A percentile compares a stretch with the other conserved stretches of the same genome.
phyloP scores from a whole-genome alignment of 2,797 vertebrate genomes.

The Thamnophis elegans region DNA sequence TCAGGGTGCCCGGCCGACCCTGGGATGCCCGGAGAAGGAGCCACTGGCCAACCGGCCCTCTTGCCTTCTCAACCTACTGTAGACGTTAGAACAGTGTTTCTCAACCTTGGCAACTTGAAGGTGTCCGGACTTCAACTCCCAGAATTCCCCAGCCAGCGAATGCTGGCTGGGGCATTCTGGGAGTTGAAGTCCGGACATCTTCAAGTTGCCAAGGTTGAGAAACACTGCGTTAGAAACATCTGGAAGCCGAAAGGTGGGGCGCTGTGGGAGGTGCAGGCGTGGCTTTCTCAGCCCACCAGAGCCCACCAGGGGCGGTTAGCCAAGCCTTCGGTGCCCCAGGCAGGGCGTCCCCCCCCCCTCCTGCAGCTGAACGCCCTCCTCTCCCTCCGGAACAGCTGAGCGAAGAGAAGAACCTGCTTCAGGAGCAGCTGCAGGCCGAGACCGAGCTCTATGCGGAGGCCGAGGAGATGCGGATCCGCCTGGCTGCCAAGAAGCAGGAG shows the following conservation, averaged over 20 bases:
- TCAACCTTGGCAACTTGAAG: too few relatives aligned
- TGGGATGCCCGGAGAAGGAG: background rate
- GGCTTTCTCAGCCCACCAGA: background rate
- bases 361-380: background rate
- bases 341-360: too few relatives aligned
- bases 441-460: conserved; percentile 93
- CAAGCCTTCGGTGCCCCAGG: background rate
- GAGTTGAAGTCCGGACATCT: too few relatives aligned
- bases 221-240: too few relatives aligned
- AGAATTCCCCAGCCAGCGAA: too few relatives aligned
- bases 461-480: conserved; percentile 92
- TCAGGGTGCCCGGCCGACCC: background rate
- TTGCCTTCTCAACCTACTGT: background rate
- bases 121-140: too few relatives aligned
- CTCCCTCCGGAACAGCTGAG: conserved; percentile 69
- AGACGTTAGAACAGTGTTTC: too few relatives aligned
- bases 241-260: background rate
- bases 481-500: conserved; percentile 92
- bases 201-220: too few relatives aligned
- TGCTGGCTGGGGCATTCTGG: too few relatives aligned
- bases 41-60: background rate
- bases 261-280: background rate
- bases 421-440: conserved; percentile 95
- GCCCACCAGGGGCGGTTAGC: background rate
- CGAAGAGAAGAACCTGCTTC: conserved; percentile 88